These are phyloP conservation scores for Acanthis flammea DNA, from an alignment of 2,797 vertebrate species.

Conservation along the genomic window DNA sequence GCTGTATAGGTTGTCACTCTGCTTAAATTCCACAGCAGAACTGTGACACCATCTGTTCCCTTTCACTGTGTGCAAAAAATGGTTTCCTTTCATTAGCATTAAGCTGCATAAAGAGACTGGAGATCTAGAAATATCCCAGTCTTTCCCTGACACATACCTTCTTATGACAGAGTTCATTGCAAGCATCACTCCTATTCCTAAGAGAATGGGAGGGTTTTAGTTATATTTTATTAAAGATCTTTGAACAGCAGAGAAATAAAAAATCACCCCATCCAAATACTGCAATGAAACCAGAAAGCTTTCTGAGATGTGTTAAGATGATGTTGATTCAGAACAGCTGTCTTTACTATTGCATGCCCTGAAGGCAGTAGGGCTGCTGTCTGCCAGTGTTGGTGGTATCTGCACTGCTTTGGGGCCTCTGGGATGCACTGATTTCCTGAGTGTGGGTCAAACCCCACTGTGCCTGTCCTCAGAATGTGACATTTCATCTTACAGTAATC, in stretches of 20 bases:
- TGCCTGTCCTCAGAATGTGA: too few relatives aligned
- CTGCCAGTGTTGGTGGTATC: neutral
- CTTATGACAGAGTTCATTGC: neutral
- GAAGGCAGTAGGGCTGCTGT: neutral
- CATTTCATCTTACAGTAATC: neutral
- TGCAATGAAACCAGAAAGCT: neutral
- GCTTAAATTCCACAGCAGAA: slow-evolving; percentile 68
- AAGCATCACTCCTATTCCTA: neutral
- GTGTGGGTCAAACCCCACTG: accelerated
- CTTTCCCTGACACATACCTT: slow-evolving; percentile 18
- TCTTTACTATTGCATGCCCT: neutral
- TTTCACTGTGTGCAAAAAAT: slow-evolving; percentile 67
- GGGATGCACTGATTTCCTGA: neutral
- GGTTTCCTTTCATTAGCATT: slow-evolving; percentile 66
- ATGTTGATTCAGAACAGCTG: neutral
- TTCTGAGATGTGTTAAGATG: neutral
- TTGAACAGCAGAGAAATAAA: neutral
- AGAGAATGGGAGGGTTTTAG: neutral
- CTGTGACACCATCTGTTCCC: slow-evolving; percentile 70
- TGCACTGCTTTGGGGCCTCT: neutral
- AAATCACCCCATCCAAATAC: neutral
- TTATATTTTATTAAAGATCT: neutral
- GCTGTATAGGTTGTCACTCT: slow-evolving; percentile 63
- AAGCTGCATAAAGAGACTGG: slow-evolving; percentile 57
- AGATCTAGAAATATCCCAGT: slow-evolving; percentile 43